A percentile compares a stretch with the other conserved stretches of the same genome.
phyloP scores from a whole-genome alignment of 64 coral and sea anemone species.

The Pocillopora damicornis region DNA sequence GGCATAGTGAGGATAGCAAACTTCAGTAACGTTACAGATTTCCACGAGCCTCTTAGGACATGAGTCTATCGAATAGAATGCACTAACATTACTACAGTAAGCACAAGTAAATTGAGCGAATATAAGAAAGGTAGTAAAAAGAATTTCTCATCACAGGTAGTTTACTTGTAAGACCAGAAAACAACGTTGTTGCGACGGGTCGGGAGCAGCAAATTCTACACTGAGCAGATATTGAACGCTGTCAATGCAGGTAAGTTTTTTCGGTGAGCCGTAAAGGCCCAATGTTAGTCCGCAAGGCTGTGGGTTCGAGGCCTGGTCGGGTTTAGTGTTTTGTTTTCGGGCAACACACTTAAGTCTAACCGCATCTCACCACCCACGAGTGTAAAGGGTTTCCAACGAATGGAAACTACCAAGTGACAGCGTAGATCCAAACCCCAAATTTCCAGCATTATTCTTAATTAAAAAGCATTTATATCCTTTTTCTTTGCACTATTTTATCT shows the following conservation, averaged over 20 bases:
- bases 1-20: slow-evolving; percentile 33
- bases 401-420: too few relatives aligned
- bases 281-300: too few relatives aligned
- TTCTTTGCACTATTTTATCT: too few relatives aligned
- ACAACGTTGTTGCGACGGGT: slow-evolving; percentile 44
- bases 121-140: background rate
- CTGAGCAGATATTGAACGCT: slow-evolving; percentile 50
- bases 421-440: too few relatives aligned
- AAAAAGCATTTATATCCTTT: too few relatives aligned
- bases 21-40: background rate
- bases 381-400: too few relatives aligned
- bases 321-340: too few relatives aligned
- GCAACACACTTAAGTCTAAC: too few relatives aligned
- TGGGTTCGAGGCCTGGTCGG: too few relatives aligned
- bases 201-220: slow-evolving; percentile 81
- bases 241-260: slow-evolving; percentile 48
- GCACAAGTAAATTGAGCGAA: background rate
- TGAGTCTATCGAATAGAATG: background rate
- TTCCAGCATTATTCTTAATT: too few relatives aligned
- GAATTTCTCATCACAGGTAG: background rate
- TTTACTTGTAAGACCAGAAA: background rate
- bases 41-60: background rate
- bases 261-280: background rate
- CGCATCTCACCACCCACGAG: too few relatives aligned
- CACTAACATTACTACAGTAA: background rate